phyloP scores from a whole-genome alignment of 2,888 invertebrate genomes.

The Morpho achilles region DNA sequence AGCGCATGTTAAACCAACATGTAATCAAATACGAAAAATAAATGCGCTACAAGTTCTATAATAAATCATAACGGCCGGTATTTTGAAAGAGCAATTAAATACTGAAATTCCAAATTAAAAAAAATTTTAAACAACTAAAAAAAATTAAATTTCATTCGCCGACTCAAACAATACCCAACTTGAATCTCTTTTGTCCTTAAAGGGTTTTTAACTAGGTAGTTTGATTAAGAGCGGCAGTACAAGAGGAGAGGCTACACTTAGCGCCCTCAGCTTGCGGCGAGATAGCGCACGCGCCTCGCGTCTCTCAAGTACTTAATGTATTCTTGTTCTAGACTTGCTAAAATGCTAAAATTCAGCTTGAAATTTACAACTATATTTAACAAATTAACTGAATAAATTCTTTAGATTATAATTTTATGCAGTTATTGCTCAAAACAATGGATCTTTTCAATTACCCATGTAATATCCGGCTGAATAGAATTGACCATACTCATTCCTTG shows the following conservation, averaged over 20 bases:
- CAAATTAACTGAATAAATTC: slow-evolving; percentile 40
- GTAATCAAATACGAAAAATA: too few species aligned
- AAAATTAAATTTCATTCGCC: background rate
- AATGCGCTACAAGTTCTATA: too few species aligned
- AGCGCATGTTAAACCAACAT: too few species aligned
- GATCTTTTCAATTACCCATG: too few species aligned
- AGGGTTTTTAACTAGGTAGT: slow-evolving; percentile 34
- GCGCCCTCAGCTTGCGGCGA: slow-evolving; percentile 34
- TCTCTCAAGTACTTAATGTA: slow-evolving; percentile 28
- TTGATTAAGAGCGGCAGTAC: slow-evolving; percentile 40
- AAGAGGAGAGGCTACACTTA: slow-evolving; percentile 34
- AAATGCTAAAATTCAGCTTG: background rate
- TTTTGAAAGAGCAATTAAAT: too few species aligned
- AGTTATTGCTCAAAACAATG: too few species aligned
- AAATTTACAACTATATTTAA: background rate
- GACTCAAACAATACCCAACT: slow-evolving; percentile 12
- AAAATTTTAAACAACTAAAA: background rate
- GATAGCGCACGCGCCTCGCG: slow-evolving; percentile 52
- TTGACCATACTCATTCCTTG: too few species aligned
- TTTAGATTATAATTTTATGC: too few species aligned
- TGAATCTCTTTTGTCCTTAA: slow-evolving; percentile 19
- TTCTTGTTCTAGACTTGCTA: slow-evolving; percentile 20
- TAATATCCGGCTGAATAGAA: too few species aligned
- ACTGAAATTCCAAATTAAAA: too few species aligned
- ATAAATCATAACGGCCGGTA: too few species aligned